phyloP scores from a whole-genome alignment of 2,113 vertebrate species.

The Bufo gargarizans region DNA sequence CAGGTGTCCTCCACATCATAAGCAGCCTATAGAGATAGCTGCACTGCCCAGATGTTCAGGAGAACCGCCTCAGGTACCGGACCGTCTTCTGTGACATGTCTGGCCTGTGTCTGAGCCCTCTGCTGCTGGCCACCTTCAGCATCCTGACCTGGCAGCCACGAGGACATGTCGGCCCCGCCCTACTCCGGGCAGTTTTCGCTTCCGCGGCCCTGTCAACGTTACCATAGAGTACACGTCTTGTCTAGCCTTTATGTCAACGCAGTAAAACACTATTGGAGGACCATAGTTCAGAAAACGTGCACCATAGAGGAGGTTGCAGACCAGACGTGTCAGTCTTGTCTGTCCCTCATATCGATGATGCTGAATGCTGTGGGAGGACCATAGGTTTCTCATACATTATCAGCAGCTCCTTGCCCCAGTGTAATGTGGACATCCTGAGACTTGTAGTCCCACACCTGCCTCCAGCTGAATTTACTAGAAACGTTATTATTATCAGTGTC shows the following conservation, averaged over 20 bases:
- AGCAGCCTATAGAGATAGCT: no score
- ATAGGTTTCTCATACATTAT: neutral
- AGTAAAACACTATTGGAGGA: neutral
- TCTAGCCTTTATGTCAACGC: no score
- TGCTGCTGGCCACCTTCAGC: slow-evolving; percentile 43
- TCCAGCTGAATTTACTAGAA: no score
- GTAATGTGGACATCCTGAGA: neutral
- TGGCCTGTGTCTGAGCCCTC: no score
- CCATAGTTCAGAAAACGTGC: neutral
- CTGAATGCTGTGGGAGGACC: neutral
- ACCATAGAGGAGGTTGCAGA: neutral
- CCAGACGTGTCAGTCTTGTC: neutral
- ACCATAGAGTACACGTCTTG: neutral
- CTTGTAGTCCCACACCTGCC: no score
- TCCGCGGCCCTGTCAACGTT: slow-evolving; percentile 6
- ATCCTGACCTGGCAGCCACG: slow-evolving; percentile 3
- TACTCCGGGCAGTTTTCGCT: slow-evolving; percentile 14
- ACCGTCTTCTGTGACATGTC: no score
- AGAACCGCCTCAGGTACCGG: no score
- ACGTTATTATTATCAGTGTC: no score
- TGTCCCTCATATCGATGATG: neutral
- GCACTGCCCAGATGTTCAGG: no score
- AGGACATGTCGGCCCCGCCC: neutral
- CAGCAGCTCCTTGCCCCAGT: neutral
- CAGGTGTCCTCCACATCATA: no score